Percentiles rank a stretch among this genome's conserved stretches.
Conservation (phyloP, 2,888 invertebrate species). For the Palloptera scutellata region DNA sequence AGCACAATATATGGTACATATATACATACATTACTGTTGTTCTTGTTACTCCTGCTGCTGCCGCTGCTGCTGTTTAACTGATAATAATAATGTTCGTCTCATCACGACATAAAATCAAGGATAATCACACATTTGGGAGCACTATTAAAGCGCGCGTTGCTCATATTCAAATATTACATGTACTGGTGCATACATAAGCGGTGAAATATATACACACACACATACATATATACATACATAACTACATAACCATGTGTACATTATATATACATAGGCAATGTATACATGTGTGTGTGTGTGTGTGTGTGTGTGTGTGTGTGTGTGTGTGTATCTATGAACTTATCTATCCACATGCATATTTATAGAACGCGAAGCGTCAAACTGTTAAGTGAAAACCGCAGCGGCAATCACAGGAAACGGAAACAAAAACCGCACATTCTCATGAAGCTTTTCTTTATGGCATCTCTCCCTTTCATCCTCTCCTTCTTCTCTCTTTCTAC, state of each 20-base stretch:
- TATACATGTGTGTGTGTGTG: slow-evolving; percentile 1
- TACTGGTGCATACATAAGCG: slow-evolving; percentile 12
- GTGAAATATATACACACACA: not conserved
- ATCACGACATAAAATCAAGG: slow-evolving; percentile 46
- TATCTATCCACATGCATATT: not conserved
- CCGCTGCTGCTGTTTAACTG: slow-evolving; percentile 15
- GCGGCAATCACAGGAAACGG: slow-evolving; percentile 22
- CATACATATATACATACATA: slow-evolving; percentile 4
- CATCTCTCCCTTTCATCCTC: not conserved
- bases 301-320: not conserved
- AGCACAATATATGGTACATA: not conserved
- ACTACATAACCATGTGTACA: not conserved
- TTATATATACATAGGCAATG: not conserved
- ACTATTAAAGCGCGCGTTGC: slow-evolving; percentile 40
- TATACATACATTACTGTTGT: slow-evolving; percentile 1
- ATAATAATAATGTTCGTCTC: slow-evolving; percentile 35
- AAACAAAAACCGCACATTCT: slow-evolving; percentile 30
- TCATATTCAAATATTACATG: slow-evolving; percentile 28
- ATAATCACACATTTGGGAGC: slow-evolving; percentile 47
- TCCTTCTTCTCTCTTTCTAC: no score
- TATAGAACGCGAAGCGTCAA: slow-evolving; percentile 6
- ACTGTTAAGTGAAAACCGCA: not conserved
- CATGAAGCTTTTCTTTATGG: slow-evolving; percentile 9
- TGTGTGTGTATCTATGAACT: not conserved
- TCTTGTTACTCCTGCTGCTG: not conserved